Evolutionary conservation across 2,797 vertebrate genomes (phyloP).

Genomic region (Sparidentex hasta): DNA sequence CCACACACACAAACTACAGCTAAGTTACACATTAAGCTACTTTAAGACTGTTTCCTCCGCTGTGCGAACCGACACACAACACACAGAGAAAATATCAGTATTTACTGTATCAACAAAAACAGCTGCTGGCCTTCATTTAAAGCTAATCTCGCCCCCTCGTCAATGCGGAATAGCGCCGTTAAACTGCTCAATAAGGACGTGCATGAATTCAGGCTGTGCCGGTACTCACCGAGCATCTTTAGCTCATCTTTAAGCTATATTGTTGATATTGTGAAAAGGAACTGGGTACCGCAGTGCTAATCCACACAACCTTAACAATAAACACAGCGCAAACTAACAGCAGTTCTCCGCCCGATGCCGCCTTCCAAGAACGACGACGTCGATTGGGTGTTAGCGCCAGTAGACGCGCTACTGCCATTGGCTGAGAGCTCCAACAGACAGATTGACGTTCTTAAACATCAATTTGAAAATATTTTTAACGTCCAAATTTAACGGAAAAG

Average conservation of each 20-base stretch:
- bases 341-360: constrained; percentile 86
- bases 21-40: constrained; percentile 20
- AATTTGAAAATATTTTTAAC: neutral
- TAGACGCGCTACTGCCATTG: constrained; percentile 72
- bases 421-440: constrained; percentile 51
- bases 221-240: constrained; percentile 68
- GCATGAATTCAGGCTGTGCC: constrained; percentile 10
- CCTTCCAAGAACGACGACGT: constrained; percentile 76
- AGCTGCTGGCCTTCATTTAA: constrained; percentile 79
- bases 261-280: constrained; percentile 70
- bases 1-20: constrained; percentile 35
- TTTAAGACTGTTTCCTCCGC: constrained; percentile 2
- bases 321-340: constrained; percentile 92
- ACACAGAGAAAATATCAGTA: constrained; percentile 21
- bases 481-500: fast-evolving
- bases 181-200: constrained; percentile 24
- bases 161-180: constrained; percentile 45
- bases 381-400: constrained; percentile 75
- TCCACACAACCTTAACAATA: constrained; percentile 96
- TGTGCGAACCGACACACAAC: constrained; percentile 16
- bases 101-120: constrained; percentile 60
- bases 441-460: constrained; percentile 37
- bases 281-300: constrained; percentile 87
- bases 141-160: constrained; percentile 69
- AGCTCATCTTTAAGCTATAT: constrained; percentile 49